Evolutionary conservation across 2,113 vertebrate species (phyloP), one percentile per base, ranked within the genome.

Genomic region (Oncorhynchus kisutch): DNA sequence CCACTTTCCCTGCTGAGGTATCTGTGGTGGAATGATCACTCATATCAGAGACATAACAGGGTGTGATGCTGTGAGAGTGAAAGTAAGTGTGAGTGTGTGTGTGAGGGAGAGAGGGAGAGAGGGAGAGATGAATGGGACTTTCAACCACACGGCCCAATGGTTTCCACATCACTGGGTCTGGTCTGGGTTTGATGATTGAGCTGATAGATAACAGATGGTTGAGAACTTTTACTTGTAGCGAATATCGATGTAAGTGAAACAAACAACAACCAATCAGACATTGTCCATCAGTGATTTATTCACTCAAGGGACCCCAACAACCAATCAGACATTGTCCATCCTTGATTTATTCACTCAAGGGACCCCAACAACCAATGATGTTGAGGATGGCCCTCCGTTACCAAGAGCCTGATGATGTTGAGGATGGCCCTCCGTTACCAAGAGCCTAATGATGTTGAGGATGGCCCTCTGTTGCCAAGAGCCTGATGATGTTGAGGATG

Each of bases 21-120:
- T 85, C 86, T 84, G 72, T 77, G 79, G 74, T 87, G 83, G 85
- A 88, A 89, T 86, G 82, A 94, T 92, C 90, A 83, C 90, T 93
- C 91, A 92, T 93, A 90, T 25, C 18, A 72, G 7, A 70, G 14
- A 14, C 2, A 29, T 54, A 73, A 67, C 64, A 71, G 57, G 27
- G 66, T 3, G 14, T 31, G 16, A 25, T 6, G 18, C 11, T 66
- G 14, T 3, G 14, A 39, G 66, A 68, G 18, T 14, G 11, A 25
- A 5, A 27, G 65, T 31, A 12, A 67, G 65, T 18, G 27, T 31
- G 29, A 27, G 29, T 29, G 29, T 0, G 29, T 29, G 29, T 4
- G 29, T 29, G 29, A 4, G 29, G 0, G 16, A 62, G 59, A 6
- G 22, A 62, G 16, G 5, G 29, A 31, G 4, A 31, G 29, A 31